Base-by-base conservation (phyloP, 2,113 vertebrate species). In the Tretioscincus oriximinensis region DNA sequence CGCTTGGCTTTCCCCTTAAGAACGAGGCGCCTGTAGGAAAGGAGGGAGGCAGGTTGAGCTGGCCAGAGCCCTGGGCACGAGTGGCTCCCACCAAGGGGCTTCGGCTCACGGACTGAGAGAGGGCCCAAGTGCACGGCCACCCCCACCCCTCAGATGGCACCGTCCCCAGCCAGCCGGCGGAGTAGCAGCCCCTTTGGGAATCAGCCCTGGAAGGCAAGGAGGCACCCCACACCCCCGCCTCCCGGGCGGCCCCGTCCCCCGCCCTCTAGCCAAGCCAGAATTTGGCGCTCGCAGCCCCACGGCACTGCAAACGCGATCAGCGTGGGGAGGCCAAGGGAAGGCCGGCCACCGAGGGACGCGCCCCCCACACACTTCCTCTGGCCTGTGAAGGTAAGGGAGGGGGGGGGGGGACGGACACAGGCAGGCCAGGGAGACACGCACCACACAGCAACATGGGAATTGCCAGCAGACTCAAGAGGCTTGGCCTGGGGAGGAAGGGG, bases 301-400 rank as follows among this genome's bases (percentile, higher is more conserved):
- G 41, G 64, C 28, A 49, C 78, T 80, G 78, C 70, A 73, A 80
- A 80, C 31, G 78, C 60, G n/a, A 73, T 73, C 60, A 65, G 68
- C 28, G 12, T 14, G 29, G 61, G 21, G 60, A 51, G 31, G 65
- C 28, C 69, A 60, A 24, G 70, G 41, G 22, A 29, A 28, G 64
- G 28, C 70, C 58, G 24, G 69, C 26, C 9, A 35, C 16, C 35
- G 49, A 41, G 35, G 35, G 35, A 41, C 35, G 28, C 21, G 24
- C 63, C 18, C n/a, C 3, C 31, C 45, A n/a, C 24, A 12, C 35
- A 10, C 80, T 28, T 67, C 49, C 41, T 65, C 58, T 26, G 28
- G 26, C 26, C 75, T 41, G 49, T 58, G 28, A 22, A 24, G 31
- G 2, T 5, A 16, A 16, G 63, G 31, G 9, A 22, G 64, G 10